These are phyloP conservation scores for Drosophila murphyi DNA, from an alignment of 1,140 invertebrate species.

Conservation along the genomic window DNA sequence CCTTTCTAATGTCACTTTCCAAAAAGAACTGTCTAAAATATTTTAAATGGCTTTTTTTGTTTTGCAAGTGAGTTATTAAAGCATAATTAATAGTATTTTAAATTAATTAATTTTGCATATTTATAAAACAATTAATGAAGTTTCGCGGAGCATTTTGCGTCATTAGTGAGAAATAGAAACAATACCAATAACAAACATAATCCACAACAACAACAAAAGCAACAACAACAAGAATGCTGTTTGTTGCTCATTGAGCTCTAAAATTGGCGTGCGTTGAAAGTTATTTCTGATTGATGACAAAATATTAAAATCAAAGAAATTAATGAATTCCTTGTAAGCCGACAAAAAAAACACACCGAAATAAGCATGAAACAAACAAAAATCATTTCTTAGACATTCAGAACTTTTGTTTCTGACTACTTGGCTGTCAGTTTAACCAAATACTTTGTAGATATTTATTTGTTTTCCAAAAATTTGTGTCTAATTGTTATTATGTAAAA, in stretches of 20 bases:
- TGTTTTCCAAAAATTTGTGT: conserved; percentile 60
- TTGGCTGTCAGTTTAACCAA: conserved; percentile 47
- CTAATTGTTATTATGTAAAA: conserved; percentile 78
- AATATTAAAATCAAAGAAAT: conserved; percentile 71
- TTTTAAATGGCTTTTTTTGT: conserved; percentile 71
- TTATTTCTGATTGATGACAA: conserved; percentile 83
- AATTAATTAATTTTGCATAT: conserved; percentile 81
- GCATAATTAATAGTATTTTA: conserved; percentile 79
- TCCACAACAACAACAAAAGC: conserved; percentile 15
- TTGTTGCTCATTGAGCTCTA: conserved; percentile 58
- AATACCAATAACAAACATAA: conserved; percentile 32
- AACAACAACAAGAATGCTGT: conserved; percentile 13
- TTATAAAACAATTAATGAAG: conserved; percentile 81
- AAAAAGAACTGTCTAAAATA: conserved; percentile 51
- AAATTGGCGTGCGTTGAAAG: conserved; percentile 79
- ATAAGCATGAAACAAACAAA: conserved; percentile 47
- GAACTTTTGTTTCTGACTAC: conserved; percentile 3
- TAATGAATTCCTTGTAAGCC: conserved; percentile 80
- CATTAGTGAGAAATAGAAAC: conserved; percentile 55
- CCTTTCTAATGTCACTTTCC: conserved; percentile 51
- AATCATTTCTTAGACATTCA: conserved; percentile 69
- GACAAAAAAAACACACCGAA: conserved; percentile 37
- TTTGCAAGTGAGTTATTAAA: conserved; percentile 72
- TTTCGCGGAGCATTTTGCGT: conserved; percentile 63
- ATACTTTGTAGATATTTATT: conserved; percentile 66